phyloP scores from a whole-genome alignment of 2,113 vertebrate genomes.

The Lutjanus erythropterus region DNA sequence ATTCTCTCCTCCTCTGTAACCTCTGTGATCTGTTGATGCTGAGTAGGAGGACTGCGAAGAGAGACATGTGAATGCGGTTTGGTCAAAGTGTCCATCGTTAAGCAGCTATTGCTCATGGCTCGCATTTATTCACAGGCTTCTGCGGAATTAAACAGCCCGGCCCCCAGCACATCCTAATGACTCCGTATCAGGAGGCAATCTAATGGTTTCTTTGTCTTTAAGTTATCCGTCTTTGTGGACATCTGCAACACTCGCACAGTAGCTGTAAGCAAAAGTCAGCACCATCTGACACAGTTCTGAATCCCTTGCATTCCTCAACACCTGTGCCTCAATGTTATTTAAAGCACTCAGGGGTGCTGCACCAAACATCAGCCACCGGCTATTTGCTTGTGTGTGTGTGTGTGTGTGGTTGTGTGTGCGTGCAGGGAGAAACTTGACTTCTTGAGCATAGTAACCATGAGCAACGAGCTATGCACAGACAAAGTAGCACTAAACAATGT shows the following conservation, averaged over 20 bases:
- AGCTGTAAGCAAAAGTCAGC: constrained; percentile 80
- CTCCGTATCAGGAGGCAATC: constrained; percentile 64
- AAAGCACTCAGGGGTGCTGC: constrained; percentile 76
- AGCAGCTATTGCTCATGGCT: constrained; percentile 62
- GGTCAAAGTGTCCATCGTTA: constrained; percentile 69
- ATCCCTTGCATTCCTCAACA: constrained; percentile 76
- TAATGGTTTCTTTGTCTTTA: constrained; percentile 78
- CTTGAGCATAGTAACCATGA: constrained; percentile 58
- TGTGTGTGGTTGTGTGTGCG: constrained; percentile 16
- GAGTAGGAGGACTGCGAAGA: constrained; percentile 75
- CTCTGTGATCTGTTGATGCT: constrained; percentile 63
- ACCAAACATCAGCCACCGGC: constrained; percentile 73
- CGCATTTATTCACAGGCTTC: constrained; percentile 60
- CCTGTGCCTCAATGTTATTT: constrained; percentile 80
- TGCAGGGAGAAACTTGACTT: constrained; percentile 42
- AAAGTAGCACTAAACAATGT: constrained; percentile 33
- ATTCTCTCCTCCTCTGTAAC: constrained; percentile 65
- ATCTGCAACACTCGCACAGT: constrained; percentile 75
- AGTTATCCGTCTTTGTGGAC: constrained; percentile 77
- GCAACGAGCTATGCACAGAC: constrained; percentile 35
- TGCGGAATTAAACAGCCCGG: constrained; percentile 59
- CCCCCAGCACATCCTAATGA: constrained; percentile 67
- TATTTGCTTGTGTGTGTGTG: constrained; percentile 67
- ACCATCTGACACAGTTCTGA: constrained; percentile 75
- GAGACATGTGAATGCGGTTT: constrained; percentile 54